Percentiles rank a stretch among this genome's conserved stretches.
Evolutionary conservation across 1,140 invertebrate genomes (phyloP).

Genomic region (Tribolium castaneum): DNA sequence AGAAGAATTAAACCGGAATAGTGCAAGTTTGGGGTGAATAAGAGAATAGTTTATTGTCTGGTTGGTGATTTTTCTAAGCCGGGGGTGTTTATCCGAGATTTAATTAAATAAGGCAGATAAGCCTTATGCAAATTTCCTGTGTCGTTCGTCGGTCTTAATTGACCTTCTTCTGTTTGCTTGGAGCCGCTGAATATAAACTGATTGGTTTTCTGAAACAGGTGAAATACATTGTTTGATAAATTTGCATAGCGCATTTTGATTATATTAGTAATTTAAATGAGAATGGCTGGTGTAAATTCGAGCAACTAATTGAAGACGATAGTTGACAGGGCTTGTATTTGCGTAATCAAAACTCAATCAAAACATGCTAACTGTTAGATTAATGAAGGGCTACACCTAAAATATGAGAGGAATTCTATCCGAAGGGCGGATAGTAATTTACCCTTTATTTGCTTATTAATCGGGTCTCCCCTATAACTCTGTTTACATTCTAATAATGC

Average conservation of each 20-base stretch:
- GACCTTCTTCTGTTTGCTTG: conserved; percentile 22
- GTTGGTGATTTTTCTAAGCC: background rate
- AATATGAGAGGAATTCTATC: conserved; percentile 31
- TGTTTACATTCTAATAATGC: conserved; percentile 31
- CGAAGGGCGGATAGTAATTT: conserved; percentile 11
- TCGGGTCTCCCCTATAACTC: conserved; percentile 15
- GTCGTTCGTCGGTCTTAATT: conserved; percentile 18
- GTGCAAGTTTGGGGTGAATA: background rate
- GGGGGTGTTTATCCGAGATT: conserved; percentile 3
- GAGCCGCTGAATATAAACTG: conserved; percentile 15
- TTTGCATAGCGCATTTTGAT: conserved; percentile 29
- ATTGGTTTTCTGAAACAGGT: conserved; percentile 11
- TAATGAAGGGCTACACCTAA: conserved; percentile 34
- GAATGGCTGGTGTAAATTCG: conserved; percentile 8
- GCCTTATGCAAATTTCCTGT: conserved; percentile 18
- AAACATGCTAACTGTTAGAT: conserved; percentile 31
- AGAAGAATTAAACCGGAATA: background rate
- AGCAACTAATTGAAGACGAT: conserved; percentile 7
- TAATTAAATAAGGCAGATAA: conserved; percentile 20
- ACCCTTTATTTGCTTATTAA: conserved; percentile 35
- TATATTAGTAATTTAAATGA: conserved; percentile 31
- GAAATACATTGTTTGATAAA: conserved; percentile 7
- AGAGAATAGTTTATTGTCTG: background rate
- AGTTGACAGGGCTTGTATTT: conserved; percentile 12
- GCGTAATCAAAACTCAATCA: conserved; percentile 35